phyloP scores from a whole-genome alignment of 2,888 invertebrate species.

The Drosophila tanythrix region DNA sequence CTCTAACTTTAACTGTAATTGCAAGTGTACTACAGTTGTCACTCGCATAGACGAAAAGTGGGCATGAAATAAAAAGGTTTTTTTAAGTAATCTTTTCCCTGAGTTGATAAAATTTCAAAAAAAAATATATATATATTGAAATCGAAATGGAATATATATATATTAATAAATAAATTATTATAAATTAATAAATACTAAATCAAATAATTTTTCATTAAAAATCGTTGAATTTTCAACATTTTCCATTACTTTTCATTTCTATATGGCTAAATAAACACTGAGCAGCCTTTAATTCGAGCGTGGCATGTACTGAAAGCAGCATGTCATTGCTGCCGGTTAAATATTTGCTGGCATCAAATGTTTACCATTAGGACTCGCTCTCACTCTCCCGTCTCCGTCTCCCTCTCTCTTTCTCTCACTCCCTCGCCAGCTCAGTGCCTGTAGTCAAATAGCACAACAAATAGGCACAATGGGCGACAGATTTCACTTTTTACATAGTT shows the following conservation, averaged over 20 bases:
- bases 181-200: not conserved
- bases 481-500: conserved; percentile 74
- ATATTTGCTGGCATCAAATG: conserved; percentile 77
- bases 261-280: not conserved
- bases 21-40: conserved; percentile 1
- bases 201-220: not conserved
- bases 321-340: conserved; percentile 60
- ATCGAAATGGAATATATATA: not conserved
- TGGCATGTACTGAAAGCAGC: conserved; percentile 8
- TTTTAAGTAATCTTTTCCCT: not conserved
- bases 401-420: not conserved
- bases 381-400: not conserved
- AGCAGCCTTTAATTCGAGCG: not conserved
- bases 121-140: not conserved
- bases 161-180: not conserved
- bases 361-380: conserved; percentile 42
- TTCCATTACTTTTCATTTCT: not conserved
- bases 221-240: not conserved
- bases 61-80: not conserved
- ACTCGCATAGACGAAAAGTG: not conserved
- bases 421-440: conserved; percentile 23
- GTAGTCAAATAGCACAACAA: conserved; percentile 75
- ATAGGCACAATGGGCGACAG: conserved; percentile 66
- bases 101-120: not conserved
- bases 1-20: not conserved